A percentile compares a stretch with the other conserved stretches of the same genome.
These are phyloP conservation scores for Spermophilus dauricus DNA, from an alignment of 2,113 vertebrate species.

Conservation along the genomic window DNA sequence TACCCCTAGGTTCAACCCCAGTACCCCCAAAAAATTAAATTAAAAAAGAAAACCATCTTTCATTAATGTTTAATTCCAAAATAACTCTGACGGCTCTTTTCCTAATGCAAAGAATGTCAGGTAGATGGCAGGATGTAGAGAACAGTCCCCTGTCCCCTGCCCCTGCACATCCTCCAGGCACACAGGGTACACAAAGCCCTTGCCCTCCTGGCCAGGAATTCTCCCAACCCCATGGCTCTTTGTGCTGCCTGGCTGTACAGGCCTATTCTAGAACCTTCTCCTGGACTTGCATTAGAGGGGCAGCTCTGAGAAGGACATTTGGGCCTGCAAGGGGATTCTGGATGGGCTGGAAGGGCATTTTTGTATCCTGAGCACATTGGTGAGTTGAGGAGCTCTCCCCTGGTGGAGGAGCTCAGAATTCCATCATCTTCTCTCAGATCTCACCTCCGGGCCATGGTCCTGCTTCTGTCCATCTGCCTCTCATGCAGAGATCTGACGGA, in stretches of 20 bases:
- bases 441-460: background rate
- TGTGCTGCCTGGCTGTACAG: background rate
- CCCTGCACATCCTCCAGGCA: background rate
- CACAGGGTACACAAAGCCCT: accelerated
- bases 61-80: conserved; percentile 11
- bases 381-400: too few relatives aligned
- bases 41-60: background rate
- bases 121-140: background rate
- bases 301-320: background rate
- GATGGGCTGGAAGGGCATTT: background rate
- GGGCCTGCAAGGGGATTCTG: accelerated
- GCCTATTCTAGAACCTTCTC: background rate
- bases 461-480: background rate
- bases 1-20: too few relatives aligned
- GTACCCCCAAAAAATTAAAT: too few relatives aligned
- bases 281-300: background rate
- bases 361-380: accelerated
- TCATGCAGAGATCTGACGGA: background rate
- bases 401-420: background rate
- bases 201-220: background rate
- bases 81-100: background rate
- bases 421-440: accelerated
- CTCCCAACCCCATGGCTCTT: too few relatives aligned
- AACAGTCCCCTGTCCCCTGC: background rate
- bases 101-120: background rate